Conservation (phyloP, 1,140 invertebrate genomes). For the Sycophila sp. region DNA sequence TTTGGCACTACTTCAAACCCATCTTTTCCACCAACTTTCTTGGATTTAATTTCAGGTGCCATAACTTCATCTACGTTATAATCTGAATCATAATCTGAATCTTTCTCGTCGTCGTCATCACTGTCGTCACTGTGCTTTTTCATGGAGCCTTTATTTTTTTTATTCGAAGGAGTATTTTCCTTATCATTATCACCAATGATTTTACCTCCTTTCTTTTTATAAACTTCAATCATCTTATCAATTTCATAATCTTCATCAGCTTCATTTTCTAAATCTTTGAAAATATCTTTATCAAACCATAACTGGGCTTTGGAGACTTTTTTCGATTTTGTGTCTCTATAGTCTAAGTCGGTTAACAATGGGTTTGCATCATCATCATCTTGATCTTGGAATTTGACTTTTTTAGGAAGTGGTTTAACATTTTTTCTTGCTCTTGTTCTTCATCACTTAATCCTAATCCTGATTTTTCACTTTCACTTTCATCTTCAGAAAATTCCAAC, state of each 20-base stretch:
- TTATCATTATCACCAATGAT: slow-evolving; percentile 65
- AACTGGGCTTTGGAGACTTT: slow-evolving; percentile 80
- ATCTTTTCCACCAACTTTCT: slow-evolving; percentile 65
- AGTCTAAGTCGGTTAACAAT: slow-evolving; percentile 85
- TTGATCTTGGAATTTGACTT: slow-evolving; percentile 43
- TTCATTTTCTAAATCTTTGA: slow-evolving; percentile 83
- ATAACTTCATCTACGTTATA: slow-evolving; percentile 71
- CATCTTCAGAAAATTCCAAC: slow-evolving; percentile 70
- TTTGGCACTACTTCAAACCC: slow-evolving; percentile 76
- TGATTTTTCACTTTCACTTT: slow-evolving; percentile 67
- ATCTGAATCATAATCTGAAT: slow-evolving; percentile 69
- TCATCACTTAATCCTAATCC: slow-evolving; percentile 72
- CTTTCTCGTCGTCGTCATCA: slow-evolving; percentile 60
- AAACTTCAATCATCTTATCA: slow-evolving; percentile 79
- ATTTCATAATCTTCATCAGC: slow-evolving; percentile 89
- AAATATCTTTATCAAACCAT: slow-evolving; percentile 92
- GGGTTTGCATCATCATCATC: slow-evolving; percentile 72
- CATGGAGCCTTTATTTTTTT: slow-evolving; percentile 43
- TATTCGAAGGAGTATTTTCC: background rate
- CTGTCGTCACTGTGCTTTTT: slow-evolving; percentile 44
- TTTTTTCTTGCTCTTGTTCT: slow-evolving; percentile 57
- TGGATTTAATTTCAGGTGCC: slow-evolving; percentile 46
- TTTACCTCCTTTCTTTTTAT: slow-evolving; percentile 77
- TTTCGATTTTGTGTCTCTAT: slow-evolving; percentile 76
- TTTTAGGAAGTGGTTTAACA: slow-evolving; percentile 58